These are phyloP conservation scores for Troides aeacus DNA, from an alignment of 2,888 invertebrate species.

Conservation along the genomic window DNA sequence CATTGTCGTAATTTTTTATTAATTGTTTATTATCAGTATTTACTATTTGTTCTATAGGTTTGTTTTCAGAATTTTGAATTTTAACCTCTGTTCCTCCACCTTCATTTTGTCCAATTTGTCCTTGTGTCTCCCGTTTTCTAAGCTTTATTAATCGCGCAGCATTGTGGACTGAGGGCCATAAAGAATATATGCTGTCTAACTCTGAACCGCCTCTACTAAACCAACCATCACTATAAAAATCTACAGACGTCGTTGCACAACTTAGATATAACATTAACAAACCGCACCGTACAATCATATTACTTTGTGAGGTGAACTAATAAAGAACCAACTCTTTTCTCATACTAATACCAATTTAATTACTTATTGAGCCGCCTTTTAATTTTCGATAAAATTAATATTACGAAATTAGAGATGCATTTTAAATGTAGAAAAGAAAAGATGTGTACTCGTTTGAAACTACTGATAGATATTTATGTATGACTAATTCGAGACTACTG, in stretches of 20 bases:
- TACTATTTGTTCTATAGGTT: not conserved
- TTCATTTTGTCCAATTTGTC: constrained; percentile 28
- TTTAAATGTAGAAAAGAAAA: not conserved
- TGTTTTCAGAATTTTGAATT: constrained; percentile 10
- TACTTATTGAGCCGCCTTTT: constrained; percentile 4
- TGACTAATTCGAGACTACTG: not conserved
- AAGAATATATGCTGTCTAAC: constrained; percentile 48
- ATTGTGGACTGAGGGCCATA: constrained; percentile 62
- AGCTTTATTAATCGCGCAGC: constrained; percentile 46
- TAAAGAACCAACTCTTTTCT: constrained; percentile 14
- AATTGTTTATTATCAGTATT: constrained; percentile 20
- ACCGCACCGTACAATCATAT: constrained; percentile 51
- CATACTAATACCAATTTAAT: constrained; percentile 21
- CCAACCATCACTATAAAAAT: constrained; percentile 39
- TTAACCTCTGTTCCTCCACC: constrained; percentile 28
- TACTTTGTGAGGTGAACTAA: constrained; percentile 23
- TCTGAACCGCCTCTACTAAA: constrained; percentile 36
- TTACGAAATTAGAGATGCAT: not conserved
- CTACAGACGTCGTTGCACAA: constrained; percentile 48
- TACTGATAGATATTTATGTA: not conserved
- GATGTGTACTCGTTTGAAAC: not conserved
- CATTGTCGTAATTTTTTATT: constrained; percentile 4
- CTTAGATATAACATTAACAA: constrained; percentile 52
- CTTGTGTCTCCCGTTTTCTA: constrained; percentile 43
- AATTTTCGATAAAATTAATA: not conserved